Evolutionary conservation across 2,113 vertebrate species (phyloP).

Genomic region (Tachysurus fulvidraco): DNA sequence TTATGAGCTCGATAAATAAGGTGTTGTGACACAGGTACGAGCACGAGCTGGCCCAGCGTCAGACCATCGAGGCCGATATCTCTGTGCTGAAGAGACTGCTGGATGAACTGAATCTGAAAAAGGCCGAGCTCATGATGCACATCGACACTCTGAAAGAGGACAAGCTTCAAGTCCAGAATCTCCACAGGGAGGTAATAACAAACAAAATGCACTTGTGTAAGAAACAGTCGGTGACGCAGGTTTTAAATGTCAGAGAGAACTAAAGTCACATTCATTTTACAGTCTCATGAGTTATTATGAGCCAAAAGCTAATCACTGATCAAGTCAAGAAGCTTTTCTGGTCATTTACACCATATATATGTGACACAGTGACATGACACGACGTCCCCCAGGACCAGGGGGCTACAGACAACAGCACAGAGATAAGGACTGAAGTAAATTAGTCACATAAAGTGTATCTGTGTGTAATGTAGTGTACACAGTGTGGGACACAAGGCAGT

Average conservation of each 20-base stretch:
- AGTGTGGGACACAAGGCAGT: too few relatives aligned
- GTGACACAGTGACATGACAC: too few relatives aligned
- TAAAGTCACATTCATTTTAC: too few relatives aligned
- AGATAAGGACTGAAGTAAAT: too few relatives aligned
- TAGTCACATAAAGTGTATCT: too few relatives aligned
- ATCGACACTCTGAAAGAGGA: constrained; percentile 67
- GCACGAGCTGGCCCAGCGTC: constrained; percentile 76
- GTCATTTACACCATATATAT: too few relatives aligned
- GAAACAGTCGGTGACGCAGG: background rate
- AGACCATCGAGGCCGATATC: constrained; percentile 83
- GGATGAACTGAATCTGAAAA: constrained; percentile 71
- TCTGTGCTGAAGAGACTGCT: constrained; percentile 71
- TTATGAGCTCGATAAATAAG: background rate
- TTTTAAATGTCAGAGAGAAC: background rate
- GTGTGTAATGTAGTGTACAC: too few relatives aligned
- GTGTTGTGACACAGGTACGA: constrained; percentile 51
- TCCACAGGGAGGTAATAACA: constrained; percentile 66
- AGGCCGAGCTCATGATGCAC: constrained; percentile 67
- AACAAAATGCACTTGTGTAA: background rate
- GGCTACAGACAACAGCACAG: too few relatives aligned
- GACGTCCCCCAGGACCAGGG: too few relatives aligned
- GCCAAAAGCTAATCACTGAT: background rate
- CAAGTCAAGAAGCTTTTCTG: too few relatives aligned
- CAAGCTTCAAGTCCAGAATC: constrained; percentile 67
- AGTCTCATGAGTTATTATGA: background rate